A percentile compares a stretch with the other conserved stretches of the same genome.
Evolutionary conservation across 1,140 invertebrate species (phyloP).

Genomic region (Drosophila parabipectinata): DNA sequence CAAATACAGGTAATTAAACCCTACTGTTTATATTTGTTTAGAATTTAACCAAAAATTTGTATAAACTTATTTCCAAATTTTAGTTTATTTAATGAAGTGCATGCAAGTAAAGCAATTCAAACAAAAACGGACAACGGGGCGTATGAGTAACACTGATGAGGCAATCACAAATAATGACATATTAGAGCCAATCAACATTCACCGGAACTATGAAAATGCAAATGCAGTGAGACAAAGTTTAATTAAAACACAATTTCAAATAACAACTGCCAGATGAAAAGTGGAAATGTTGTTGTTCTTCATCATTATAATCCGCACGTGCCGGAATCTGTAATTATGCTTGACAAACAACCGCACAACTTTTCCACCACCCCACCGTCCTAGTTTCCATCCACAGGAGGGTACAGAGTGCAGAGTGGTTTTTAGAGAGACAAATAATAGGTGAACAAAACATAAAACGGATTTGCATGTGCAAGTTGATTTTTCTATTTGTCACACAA

Average conservation of each 20-base stretch:
- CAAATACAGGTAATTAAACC: too few relatives aligned
- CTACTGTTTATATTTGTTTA: too few relatives aligned
- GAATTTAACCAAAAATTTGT: background rate
- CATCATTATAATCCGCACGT: constrained; percentile 5
- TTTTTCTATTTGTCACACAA: constrained; percentile 14
- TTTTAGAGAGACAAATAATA: background rate
- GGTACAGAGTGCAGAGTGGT: background rate
- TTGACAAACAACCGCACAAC: constrained; percentile 7
- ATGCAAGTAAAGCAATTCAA: constrained; percentile 6
- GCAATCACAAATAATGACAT: constrained; percentile 22
- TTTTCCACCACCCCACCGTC: background rate
- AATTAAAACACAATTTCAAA: constrained; percentile 11
- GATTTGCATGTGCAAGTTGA: constrained; percentile 21
- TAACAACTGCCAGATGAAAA: background rate
- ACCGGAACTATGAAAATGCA: constrained; percentile 27
- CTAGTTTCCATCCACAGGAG: background rate
- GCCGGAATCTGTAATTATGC: constrained; percentile 2
- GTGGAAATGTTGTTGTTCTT: background rate
- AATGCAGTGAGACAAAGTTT: constrained; percentile 14
- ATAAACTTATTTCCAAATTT: background rate
- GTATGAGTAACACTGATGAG: constrained; percentile 13
- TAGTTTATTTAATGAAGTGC: constrained; percentile 1
- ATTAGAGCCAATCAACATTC: constrained; percentile 12
- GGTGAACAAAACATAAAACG: background rate
- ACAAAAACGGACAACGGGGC: constrained; percentile 4